Conservation (phyloP, 2,797 vertebrate genomes). For the Galagoides demidoff region DNA sequence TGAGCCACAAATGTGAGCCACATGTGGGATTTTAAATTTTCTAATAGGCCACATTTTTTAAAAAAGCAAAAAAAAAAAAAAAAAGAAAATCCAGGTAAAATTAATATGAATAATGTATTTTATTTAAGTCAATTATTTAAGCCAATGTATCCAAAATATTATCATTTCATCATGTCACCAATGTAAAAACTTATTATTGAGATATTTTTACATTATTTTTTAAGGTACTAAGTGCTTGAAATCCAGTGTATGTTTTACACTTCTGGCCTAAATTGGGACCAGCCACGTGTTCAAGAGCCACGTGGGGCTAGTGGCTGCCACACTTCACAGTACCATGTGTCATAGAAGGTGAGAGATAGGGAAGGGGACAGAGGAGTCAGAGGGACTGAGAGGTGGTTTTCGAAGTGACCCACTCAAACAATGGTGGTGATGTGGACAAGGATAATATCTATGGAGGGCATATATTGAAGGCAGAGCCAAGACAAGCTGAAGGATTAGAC, state of each 20-base stretch:
- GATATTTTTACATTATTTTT: not conserved
- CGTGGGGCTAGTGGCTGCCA: rapidly evolving
- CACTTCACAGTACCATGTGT: not conserved
- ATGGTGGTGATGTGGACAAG: too few relatives aligned
- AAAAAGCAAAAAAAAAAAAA: not conserved
- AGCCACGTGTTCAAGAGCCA: not conserved
- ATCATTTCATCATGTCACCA: not conserved
- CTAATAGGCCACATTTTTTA: not conserved
- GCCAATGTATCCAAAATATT: not conserved
- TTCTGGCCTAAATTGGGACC: not conserved
- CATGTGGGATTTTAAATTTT: not conserved
- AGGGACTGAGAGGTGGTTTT: not conserved
- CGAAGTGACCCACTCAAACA: rapidly evolving
- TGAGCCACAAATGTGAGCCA: not conserved
- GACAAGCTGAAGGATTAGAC: rapidly evolving
- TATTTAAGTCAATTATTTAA: conserved; percentile 7
- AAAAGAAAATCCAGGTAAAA: not conserved
- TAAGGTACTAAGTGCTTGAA: not conserved
- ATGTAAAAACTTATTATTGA: not conserved
- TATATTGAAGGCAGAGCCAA: not conserved
- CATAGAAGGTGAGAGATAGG: rapidly evolving
- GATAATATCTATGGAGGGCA: rapidly evolving
- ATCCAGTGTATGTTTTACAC: not conserved
- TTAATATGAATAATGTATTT: conserved; percentile 42
- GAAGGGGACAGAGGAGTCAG: not conserved